Conservation (phyloP, 1,140 invertebrate genomes). For the Marisa cornuarietis region DNA sequence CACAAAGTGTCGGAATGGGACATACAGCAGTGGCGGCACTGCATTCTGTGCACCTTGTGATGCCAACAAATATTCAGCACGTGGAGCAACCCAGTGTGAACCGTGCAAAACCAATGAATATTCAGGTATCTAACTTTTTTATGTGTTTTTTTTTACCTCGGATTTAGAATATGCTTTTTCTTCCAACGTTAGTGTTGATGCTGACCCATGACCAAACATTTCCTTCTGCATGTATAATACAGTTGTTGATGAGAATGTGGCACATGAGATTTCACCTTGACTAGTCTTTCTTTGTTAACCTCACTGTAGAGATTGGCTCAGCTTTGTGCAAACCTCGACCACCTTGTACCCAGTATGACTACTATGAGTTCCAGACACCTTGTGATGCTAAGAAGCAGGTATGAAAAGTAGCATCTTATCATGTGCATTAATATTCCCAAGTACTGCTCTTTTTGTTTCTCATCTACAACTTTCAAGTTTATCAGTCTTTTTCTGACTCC, state of each 20-base stretch:
- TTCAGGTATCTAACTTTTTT: slow-evolving; percentile 56
- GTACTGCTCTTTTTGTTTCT: too few species aligned
- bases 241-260: too few species aligned
- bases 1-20: slow-evolving; percentile 70
- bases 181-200: too few species aligned
- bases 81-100: slow-evolving; percentile 67
- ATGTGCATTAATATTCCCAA: background rate
- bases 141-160: too few species aligned
- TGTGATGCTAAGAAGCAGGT: slow-evolving; percentile 68
- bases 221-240: too few species aligned
- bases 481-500: too few species aligned
- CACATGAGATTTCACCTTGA: too few species aligned
- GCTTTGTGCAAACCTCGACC: slow-evolving; percentile 67
- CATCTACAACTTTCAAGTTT: background rate
- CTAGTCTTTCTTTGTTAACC: too few species aligned
- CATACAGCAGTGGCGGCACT: slow-evolving; percentile 67
- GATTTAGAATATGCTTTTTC: too few species aligned
- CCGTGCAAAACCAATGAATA: slow-evolving; percentile 66
- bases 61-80: slow-evolving; percentile 65
- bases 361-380: slow-evolving; percentile 68
- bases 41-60: slow-evolving; percentile 68
- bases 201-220: too few species aligned
- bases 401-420: slow-evolving; percentile 2
- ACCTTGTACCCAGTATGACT: slow-evolving; percentile 70
- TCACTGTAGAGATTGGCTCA: slow-evolving; percentile 65